Base-by-base conservation (phyloP, 2,113 vertebrate genomes). In the Epinephelus cyanopodus region DNA sequence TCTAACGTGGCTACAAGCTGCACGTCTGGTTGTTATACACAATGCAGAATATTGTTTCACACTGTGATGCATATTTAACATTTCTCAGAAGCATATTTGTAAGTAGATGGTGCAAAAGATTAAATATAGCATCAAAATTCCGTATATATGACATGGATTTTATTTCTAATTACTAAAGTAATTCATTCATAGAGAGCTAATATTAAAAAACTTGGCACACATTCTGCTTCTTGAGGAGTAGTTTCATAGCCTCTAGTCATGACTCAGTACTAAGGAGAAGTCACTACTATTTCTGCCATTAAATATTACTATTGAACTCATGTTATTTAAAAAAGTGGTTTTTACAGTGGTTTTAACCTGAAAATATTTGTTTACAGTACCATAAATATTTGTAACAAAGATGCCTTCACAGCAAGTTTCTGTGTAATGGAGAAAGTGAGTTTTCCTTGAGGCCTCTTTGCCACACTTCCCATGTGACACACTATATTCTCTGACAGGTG, bases 401-500 rank as follows among this genome's bases (percentile, higher is more conserved):
- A 1, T 23, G n/a, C 48, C 63, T 77, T 19, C 21, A 19, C 29
- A n/a, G 21, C 62, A 52, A 53, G 57, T 56, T 56, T 18, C 4
- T 29, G 25, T 63, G 48, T 8, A 17, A 8, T 53, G 12, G 29
- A 72, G 13, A 72, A 33, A 48, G 23, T 54, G 9, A 56, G 48
- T 14, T 6, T 17, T 37, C 13, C 17, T 23, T 2, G 9, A 64
- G 11, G 48, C 50, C 19, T 71, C 4, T 13, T 0, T 5, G 13
- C 14, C 63, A 52, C 8, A 6, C 12, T 2, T 53, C 45, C 14
- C 53, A 13, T 29, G 29, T 78, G 56, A n/a, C 57, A 37, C 39
- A 52, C 50, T 53, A 37, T 12, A 25, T 81, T 75, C 5, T n/a
- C 39, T 74, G 74, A 33, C 70, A 39, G 79, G 54, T 62, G 74